Evolutionary conservation across 2,797 vertebrate genomes (phyloP), one percentile per base, ranked within the genome.

Genomic region (Bradypodion pumilum): DNA sequence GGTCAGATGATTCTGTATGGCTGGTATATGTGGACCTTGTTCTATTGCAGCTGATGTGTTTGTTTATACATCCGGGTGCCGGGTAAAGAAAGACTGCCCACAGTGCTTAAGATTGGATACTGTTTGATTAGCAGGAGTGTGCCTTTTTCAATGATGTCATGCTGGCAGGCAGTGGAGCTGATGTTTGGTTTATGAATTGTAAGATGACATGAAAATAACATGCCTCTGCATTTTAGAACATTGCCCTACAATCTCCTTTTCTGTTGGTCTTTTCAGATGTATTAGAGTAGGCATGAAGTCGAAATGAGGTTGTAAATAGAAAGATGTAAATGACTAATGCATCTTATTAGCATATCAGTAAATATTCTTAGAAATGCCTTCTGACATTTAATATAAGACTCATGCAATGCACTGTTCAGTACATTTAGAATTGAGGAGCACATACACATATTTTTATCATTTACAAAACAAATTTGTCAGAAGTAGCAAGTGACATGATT

Each of bases 51-150:
- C 42, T 85, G 90, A 93, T 89, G 88, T 87, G 90, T 85, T 98
- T 97, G 97, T 97, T 97, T 97, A 97, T 96, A 97, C 97, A 97
- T 97, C 96, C 97, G 96, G 97, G 97, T 79, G 52, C 60, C 79
- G 80, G 78, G 78, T 62, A 77, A 86, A 27, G 78, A 77, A 86
- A 27, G 78, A 59, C 66, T 2, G 32, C 69, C 80, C 70, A 27
- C 69, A 35, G 5, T 15, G 29, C 15, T 65, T 29, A 37, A 40
- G 73, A 83, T 88, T 89, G 89, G 89, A 66, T 44, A 59, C 1
- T 86, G 72, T 76, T 23, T 2, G 49, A 2, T 13, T 72, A 56
- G 52, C 52, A 70, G 15, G 37, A 29, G 46, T 37, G 65, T 40
- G n/a, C 80, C 82, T 25, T 56, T 77, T 87, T 23, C 7, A 4